Evolutionary conservation across 2,797 vertebrate genomes (phyloP).

Genomic region (Etheostoma nigrum): DNA sequence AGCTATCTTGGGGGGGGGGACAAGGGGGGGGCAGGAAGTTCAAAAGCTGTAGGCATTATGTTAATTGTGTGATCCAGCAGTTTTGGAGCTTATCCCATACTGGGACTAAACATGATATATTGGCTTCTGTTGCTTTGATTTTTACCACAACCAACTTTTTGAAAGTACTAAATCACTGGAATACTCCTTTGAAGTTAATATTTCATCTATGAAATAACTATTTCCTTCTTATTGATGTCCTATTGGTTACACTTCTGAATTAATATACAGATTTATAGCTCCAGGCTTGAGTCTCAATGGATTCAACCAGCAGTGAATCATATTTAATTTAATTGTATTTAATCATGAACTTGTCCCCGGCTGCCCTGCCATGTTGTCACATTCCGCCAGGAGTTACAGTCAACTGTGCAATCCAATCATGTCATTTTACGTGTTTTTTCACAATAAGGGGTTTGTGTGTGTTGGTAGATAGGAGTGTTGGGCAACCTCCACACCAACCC

Average conservation of each 20-base stretch:
- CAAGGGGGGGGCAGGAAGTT: too few relatives aligned
- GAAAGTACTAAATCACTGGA: neutral
- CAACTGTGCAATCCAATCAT: constrained; percentile 58
- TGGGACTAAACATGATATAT: neutral
- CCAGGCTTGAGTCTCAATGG: constrained; percentile 1
- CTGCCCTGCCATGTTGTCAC: constrained; percentile 39
- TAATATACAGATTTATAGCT: neutral
- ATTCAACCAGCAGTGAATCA: constrained; percentile 15
- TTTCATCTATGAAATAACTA: neutral
- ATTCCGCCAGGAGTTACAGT: constrained; percentile 23
- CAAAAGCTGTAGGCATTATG: neutral
- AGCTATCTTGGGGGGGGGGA: too few relatives aligned
- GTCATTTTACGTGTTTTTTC: constrained; percentile 65
- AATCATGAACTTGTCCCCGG: constrained; percentile 22
- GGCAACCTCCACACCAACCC: constrained; percentile 11
- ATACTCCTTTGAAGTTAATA: neutral
- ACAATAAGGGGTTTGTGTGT: constrained; percentile 4
- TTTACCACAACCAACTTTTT: neutral
- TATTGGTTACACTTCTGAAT: neutral
- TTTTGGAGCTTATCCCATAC: neutral
- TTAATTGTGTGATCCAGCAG: neutral
- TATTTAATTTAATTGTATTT: constrained; percentile 16
- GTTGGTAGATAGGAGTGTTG: constrained; percentile 3
- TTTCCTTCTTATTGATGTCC: neutral
- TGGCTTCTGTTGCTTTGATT: neutral